phyloP scores from a whole-genome alignment of 2,888 invertebrate species.

The Scaeva pyrastri region DNA sequence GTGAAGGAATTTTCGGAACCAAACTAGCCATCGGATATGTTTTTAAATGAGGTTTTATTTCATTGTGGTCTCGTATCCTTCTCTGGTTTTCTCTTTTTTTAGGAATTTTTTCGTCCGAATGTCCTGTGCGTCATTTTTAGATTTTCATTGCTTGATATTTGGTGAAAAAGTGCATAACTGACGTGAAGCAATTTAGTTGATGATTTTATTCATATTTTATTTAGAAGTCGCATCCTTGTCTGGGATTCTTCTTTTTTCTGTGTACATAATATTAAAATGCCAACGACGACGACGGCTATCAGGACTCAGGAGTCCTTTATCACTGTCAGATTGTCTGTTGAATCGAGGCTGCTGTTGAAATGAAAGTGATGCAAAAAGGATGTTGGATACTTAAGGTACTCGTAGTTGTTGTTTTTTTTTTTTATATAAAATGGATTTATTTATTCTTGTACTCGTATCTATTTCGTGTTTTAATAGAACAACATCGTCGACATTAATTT shows the following conservation, averaged over 20 bases:
- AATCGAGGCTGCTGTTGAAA: slow-evolving; percentile 24
- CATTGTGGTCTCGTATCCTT: background rate
- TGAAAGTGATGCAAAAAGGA: slow-evolving; percentile 38
- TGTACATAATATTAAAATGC: slow-evolving; percentile 34
- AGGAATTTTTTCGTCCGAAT: slow-evolving; percentile 39
- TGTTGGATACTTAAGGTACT: background rate
- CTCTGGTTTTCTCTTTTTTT: background rate
- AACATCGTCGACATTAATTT: slow-evolving; percentile 71
- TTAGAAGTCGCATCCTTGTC: slow-evolving; percentile 66
- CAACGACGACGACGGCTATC: no score
- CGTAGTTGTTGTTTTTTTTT: background rate
- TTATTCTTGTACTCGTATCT: slow-evolving; percentile 47
- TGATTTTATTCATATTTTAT: slow-evolving; percentile 77
- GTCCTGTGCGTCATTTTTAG: slow-evolving; percentile 47
- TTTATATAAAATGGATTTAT: slow-evolving; percentile 59
- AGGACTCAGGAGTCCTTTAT: slow-evolving; percentile 65
- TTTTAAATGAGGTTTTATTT: slow-evolving; percentile 9
- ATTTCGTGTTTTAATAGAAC: slow-evolving; percentile 62
- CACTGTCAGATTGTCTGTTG: slow-evolving; percentile 66
- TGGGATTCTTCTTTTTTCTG: slow-evolving; percentile 4
- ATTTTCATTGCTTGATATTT: slow-evolving; percentile 16
- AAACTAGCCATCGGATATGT: slow-evolving; percentile 43
- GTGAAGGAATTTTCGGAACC: slow-evolving; percentile 31
- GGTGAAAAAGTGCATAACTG: slow-evolving; percentile 71
- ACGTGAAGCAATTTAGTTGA: slow-evolving; percentile 79